phyloP scores from a whole-genome alignment of 1,140 invertebrate species.

The Drosophila littoralis region DNA sequence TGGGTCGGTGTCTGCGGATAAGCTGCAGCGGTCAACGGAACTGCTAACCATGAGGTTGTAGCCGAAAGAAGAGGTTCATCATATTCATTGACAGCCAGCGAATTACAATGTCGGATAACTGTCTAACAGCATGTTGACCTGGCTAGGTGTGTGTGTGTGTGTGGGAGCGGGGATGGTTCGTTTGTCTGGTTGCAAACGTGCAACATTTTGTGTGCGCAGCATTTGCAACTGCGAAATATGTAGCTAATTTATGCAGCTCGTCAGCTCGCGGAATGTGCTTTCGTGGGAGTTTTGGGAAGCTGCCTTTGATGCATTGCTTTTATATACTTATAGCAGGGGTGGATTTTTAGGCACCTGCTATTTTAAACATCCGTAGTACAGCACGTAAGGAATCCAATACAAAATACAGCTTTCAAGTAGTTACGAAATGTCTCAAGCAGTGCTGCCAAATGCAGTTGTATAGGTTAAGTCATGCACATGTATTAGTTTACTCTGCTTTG shows the following conservation, averaged over 20 bases:
- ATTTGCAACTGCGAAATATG: slow-evolving; percentile 64
- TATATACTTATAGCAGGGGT: not conserved
- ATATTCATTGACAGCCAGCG: slow-evolving; percentile 31
- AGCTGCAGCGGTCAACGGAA: slow-evolving; percentile 16
- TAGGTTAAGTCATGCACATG: not conserved
- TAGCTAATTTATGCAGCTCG: slow-evolving; percentile 52
- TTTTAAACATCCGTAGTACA: not conserved
- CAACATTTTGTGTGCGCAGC: slow-evolving; percentile 62
- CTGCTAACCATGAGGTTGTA: slow-evolving; percentile 10
- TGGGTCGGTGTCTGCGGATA: slow-evolving; percentile 24
- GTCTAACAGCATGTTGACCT: slow-evolving; percentile 30
- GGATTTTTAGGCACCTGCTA: not conserved
- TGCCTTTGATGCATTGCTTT: not conserved
- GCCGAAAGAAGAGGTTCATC: slow-evolving; percentile 12
- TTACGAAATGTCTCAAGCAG: slow-evolving; percentile 9
- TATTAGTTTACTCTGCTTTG: not conserved
- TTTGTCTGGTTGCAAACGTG: slow-evolving; percentile 50
- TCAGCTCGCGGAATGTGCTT: slow-evolving; percentile 37
- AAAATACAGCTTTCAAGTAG: slow-evolving; percentile 1
- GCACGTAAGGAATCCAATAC: not conserved
- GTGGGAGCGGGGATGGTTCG: not conserved
- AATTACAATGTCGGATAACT: slow-evolving; percentile 33
- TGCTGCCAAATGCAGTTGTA: not conserved
- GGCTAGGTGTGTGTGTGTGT: not conserved
- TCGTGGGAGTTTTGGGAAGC: slow-evolving; percentile 57